These are phyloP conservation scores for Platichthys flesus DNA, from an alignment of 2,113 vertebrate genomes.

Conservation along the genomic window DNA sequence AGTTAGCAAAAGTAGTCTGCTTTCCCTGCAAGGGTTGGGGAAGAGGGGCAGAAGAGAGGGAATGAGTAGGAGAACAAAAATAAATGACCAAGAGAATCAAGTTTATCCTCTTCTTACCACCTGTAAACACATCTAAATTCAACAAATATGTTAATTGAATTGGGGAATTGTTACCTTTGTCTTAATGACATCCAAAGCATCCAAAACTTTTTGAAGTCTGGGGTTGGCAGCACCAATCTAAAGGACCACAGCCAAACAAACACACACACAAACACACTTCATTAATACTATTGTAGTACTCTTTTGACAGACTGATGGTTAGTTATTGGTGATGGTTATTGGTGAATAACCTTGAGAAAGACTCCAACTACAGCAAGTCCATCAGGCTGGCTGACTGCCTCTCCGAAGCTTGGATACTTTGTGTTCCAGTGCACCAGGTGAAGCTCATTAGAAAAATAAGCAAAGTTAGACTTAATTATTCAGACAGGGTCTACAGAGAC, in stretches of 20 bases:
- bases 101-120: neutral
- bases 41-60: neutral
- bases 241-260: neutral
- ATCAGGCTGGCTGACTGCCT: slow-evolving; percentile 89
- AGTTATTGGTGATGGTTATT: too few relatives aligned
- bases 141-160: neutral
- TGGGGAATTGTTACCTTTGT: slow-evolving; percentile 85
- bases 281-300: neutral
- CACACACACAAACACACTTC: slow-evolving; percentile 4
- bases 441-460: slow-evolving; percentile 79
- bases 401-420: slow-evolving; percentile 88
- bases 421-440: slow-evolving; percentile 98
- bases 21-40: slow-evolving; percentile 80
- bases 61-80: neutral
- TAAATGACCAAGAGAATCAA: neutral
- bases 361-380: slow-evolving; percentile 94
- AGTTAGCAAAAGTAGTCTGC: slow-evolving; percentile 85
- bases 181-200: slow-evolving; percentile 84
- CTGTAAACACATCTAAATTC: neutral
- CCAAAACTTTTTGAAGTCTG: slow-evolving; percentile 89
- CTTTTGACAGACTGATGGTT: neutral
- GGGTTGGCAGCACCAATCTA: slow-evolving; percentile 88
- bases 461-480: neutral
- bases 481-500: too few relatives aligned
- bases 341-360: slow-evolving; percentile 88